Base-by-base conservation (phyloP, 2,113 vertebrate genomes). In the Antechinus flavipes region DNA sequence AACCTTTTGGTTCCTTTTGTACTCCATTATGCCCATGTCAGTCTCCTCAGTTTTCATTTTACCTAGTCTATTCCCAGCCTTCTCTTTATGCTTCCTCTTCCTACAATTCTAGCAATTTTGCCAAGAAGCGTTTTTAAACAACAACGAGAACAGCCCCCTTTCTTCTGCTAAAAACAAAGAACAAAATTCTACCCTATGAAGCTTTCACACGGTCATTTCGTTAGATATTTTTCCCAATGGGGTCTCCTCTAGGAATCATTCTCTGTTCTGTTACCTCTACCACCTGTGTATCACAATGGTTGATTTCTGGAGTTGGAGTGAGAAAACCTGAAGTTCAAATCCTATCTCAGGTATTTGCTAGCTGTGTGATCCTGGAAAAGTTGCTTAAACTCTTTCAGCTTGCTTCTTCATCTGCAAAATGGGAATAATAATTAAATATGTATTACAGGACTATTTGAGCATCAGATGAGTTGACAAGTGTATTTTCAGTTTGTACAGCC, bases 181-280 rank as follows among this genome's bases (percentile, higher is more conserved):
- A 84, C 89, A 91, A 93, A 94, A 91, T 90, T 22, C n/a, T 92
- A 42, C 49, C 93, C 90, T 53, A 92, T 95, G 90, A 76, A 89
- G 58, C 54, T 47, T 94, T 61, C 47, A 53, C 89, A 61, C 76
- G 50, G 30, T 53, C 52, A 53, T 76, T 93, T 84, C 24, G 2
- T 54, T n/a, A 91, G 30, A 56, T 54, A 58, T 84, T 91, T 95
- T 96, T n/a, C 61, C 56, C 76, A 47, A 35, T 68, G 76, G 49
- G 76, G 49, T 84, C 58, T 91, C 61, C 55, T 76, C 56, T 42
- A 89, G 93, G 53, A 95, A 90, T 30, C 54, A 96, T 90, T 96
- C 90, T 93, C 68, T 84, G 14, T n/a, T 14, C 68, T 42, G n/a
- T 84, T 84, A 84, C 19, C 35, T 42, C 68, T 42, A 68, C 19